Evolutionary conservation across 1,140 invertebrate species (phyloP).

Genomic region (Mamestra configurata): DNA sequence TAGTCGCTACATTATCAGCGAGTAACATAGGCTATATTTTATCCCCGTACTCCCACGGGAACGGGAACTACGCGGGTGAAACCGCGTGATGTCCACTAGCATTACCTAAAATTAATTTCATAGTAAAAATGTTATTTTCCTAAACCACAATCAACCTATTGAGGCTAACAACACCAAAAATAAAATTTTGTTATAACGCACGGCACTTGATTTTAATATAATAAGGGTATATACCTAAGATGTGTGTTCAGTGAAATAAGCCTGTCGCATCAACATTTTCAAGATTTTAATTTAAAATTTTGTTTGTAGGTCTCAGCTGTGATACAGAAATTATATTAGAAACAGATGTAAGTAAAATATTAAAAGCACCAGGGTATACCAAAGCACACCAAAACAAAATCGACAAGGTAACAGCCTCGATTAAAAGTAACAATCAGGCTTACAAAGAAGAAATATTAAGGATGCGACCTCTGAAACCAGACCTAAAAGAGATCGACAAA

Average conservation of each 20-base stretch:
- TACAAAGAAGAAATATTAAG: not conserved
- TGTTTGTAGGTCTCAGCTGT: constrained; percentile 22
- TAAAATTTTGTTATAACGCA: too few relatives aligned
- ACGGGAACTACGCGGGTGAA: too few relatives aligned
- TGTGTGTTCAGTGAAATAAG: not conserved
- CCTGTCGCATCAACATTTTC: not conserved
- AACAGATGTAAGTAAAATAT: constrained; percentile 3
- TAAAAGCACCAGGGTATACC: not conserved
- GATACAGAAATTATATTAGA: constrained; percentile 13
- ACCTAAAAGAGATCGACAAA: constrained; percentile 61
- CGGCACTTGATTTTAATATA: too few relatives aligned
- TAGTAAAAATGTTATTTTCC: too few relatives aligned
- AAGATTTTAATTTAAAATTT: not conserved
- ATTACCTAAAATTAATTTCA: too few relatives aligned
- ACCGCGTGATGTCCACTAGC: too few relatives aligned
- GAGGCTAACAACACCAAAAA: too few relatives aligned
- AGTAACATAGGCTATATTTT: too few relatives aligned
- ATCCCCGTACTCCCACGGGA: too few relatives aligned
- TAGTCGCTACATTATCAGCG: too few relatives aligned
- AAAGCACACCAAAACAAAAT: not conserved
- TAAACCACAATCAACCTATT: too few relatives aligned
- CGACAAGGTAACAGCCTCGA: not conserved
- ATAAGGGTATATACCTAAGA: too few relatives aligned
- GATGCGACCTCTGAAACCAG: constrained; percentile 66
- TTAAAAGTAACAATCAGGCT: not conserved